phyloP scores from a whole-genome alignment of 2,888 invertebrate genomes.

The Lochmaea crataegi region DNA sequence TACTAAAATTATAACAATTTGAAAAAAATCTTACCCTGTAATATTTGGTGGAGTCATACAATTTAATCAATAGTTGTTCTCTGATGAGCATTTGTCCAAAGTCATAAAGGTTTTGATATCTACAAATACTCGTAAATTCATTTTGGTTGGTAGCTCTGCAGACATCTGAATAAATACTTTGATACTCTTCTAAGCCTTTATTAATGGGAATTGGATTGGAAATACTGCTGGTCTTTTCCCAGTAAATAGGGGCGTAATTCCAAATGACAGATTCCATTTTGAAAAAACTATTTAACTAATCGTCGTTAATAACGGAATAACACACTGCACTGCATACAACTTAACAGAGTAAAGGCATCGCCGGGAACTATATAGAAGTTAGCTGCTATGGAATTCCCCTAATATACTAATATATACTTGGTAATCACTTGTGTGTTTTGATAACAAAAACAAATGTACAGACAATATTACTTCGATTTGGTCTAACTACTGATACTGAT shows the following conservation, averaged over 20 bases:
- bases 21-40: slow-evolving; percentile 45
- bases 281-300: neutral
- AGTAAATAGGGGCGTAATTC: slow-evolving; percentile 51
- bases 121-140: slow-evolving; percentile 27
- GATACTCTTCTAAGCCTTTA: slow-evolving; percentile 38
- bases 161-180: slow-evolving; percentile 36
- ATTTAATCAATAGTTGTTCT: slow-evolving; percentile 46
- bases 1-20: neutral
- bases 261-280: slow-evolving; percentile 35
- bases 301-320: neutral
- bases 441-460: neutral
- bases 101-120: slow-evolving; percentile 49
- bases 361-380: too few species aligned
- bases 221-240: slow-evolving; percentile 46
- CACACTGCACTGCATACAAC: too few species aligned
- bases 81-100: slow-evolving; percentile 50
- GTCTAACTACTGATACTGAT: too few species aligned
- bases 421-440: neutral
- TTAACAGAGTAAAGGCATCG: too few species aligned
- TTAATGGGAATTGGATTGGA: slow-evolving; percentile 9
- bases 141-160: slow-evolving; percentile 18
- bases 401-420: neutral
- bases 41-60: slow-evolving; percentile 21
- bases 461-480: too few species aligned
- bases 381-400: neutral